Evolutionary conservation across 2,888 invertebrate genomes (phyloP).

Genomic region (Amblyjoppa proteus): DNA sequence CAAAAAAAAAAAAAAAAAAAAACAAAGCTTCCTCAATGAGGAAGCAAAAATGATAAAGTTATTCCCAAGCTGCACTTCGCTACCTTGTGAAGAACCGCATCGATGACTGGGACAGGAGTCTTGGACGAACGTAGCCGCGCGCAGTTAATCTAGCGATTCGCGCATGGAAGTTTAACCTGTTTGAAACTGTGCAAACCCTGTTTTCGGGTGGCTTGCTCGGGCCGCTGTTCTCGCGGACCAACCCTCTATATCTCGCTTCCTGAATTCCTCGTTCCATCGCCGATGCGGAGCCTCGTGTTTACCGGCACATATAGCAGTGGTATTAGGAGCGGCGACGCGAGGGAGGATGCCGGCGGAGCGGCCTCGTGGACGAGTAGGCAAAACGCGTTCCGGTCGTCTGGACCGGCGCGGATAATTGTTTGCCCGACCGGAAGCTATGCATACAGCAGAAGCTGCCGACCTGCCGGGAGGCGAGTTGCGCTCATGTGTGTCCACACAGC

Average conservation of each 20-base stretch:
- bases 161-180: not conserved
- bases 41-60: not conserved
- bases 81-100: not conserved
- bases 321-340: constrained; percentile 28
- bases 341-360: constrained; percentile 15
- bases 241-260: constrained; percentile 22
- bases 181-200: not conserved
- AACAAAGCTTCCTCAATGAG: no score
- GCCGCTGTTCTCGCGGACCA: not conserved
- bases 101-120: not conserved
- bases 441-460: constrained; percentile 65
- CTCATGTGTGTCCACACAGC: constrained; percentile 41
- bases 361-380: constrained; percentile 72
- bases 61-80: not conserved
- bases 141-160: not conserved
- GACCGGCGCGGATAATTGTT: constrained; percentile 80
- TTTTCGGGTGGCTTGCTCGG: not conserved
- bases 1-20: not conserved
- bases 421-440: constrained; percentile 81
- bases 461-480: constrained; percentile 41
- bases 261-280: constrained; percentile 34
- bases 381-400: constrained; percentile 74
- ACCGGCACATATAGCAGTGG: constrained; percentile 27
- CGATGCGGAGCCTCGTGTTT: constrained; percentile 49
- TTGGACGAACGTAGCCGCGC: no score